Evolutionary conservation across 1,140 invertebrate species (phyloP).

Genomic region (Anastatus disparis): DNA sequence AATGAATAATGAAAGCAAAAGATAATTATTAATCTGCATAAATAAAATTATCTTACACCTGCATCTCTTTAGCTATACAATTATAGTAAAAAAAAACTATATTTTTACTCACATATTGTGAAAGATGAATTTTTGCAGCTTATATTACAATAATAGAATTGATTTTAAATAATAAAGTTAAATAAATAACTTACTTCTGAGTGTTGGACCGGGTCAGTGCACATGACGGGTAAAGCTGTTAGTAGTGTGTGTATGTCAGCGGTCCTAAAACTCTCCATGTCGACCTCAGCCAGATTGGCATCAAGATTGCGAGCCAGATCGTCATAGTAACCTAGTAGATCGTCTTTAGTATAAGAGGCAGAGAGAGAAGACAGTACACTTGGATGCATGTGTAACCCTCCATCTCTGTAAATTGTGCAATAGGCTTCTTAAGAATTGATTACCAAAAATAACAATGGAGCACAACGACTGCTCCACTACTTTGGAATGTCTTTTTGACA

Average conservation of each 20-base stretch:
- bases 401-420: conserved; percentile 72
- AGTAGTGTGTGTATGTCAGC: conserved; percentile 90
- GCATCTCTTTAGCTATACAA: no score
- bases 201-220: conserved; percentile 68
- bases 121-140: neutral
- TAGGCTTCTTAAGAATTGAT: neutral
- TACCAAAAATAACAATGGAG: conserved; percentile 15
- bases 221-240: conserved; percentile 80
- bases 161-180: neutral
- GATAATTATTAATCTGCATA: no score
- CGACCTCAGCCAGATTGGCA: conserved; percentile 91
- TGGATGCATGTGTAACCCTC: conserved; percentile 77
- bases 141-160: neutral
- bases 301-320: conserved; percentile 88
- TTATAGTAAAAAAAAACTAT: no score
- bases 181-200: conserved; percentile 56
- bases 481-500: no score
- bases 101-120: no score
- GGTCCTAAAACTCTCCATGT: conserved; percentile 92
- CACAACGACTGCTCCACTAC: neutral
- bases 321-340: conserved; percentile 78
- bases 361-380: conserved; percentile 84
- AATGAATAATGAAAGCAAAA: no score
- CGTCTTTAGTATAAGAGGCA: conserved; percentile 80
- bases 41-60: no score